Conservation (phyloP, 2,888 invertebrate species). For the Tryphoninae sp. region DNA sequence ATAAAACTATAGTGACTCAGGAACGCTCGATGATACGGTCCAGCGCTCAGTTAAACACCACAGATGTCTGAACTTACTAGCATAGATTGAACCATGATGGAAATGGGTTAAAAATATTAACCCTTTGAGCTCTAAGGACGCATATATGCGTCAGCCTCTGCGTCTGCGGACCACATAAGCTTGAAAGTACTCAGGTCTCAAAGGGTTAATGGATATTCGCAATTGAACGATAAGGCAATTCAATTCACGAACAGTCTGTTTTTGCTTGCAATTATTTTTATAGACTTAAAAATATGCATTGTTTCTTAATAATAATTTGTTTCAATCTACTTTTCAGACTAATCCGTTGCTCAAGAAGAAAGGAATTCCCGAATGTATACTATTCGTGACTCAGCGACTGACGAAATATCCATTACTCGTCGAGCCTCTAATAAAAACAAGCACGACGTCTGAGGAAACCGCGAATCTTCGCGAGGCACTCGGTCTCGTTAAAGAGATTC, state of each 20-base stretch:
- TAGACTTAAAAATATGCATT: not conserved
- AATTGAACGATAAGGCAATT: not conserved
- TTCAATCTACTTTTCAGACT: conserved; percentile 78
- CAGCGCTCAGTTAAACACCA: too few species aligned
- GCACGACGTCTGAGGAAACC: conserved; percentile 91
- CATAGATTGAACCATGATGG: too few species aligned
- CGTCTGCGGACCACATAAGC: too few species aligned
- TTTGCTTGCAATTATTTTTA: conserved; percentile 3
- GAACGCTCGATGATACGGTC: too few species aligned
- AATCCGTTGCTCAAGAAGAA: conserved; percentile 95
- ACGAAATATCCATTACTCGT: conserved; percentile 97
- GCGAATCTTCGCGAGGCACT: conserved; percentile 91
- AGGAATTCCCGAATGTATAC: conserved; percentile 97
- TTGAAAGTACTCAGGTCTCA: too few species aligned
- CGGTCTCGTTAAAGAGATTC: conserved; percentile 92
- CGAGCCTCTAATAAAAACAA: conserved; percentile 95
- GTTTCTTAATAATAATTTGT: conserved; percentile 4
- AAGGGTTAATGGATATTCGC: too few species aligned
- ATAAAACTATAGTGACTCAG: too few species aligned
- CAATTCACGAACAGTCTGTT: not conserved
- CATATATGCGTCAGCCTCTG: too few species aligned
- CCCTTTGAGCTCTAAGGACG: too few species aligned
- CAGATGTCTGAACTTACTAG: too few species aligned
- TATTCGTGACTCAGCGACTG: conserved; percentile 96
- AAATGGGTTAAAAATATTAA: too few species aligned